These are phyloP conservation scores for Mesembrinibis cayennensis DNA, from an alignment of 2,113 vertebrate species.

Conservation along the genomic window DNA sequence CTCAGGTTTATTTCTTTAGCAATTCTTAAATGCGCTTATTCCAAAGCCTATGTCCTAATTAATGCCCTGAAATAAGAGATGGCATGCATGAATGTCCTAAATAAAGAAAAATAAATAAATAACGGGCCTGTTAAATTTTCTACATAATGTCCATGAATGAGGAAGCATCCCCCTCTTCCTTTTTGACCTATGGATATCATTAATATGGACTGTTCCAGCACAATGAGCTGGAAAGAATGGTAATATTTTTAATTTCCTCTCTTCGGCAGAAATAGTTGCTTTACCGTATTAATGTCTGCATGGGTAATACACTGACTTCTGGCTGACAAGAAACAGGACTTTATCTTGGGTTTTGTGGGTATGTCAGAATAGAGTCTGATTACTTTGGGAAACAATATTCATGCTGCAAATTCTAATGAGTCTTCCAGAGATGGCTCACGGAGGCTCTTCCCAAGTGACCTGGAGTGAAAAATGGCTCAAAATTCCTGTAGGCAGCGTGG, in stretches of 20 bases:
- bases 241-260: slow-evolving; percentile 69
- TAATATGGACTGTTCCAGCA: slow-evolving; percentile 57
- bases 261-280: slow-evolving; percentile 34
- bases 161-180: not conserved
- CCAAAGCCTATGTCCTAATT: slow-evolving; percentile 25
- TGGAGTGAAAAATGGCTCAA: not conserved
- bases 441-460: not conserved
- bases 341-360: slow-evolving; percentile 6
- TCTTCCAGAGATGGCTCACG: not conserved
- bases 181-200: slow-evolving; percentile 48
- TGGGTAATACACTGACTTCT: not conserved
- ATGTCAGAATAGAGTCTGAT: slow-evolving; percentile 3
- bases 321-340: not conserved
- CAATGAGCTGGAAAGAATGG: slow-evolving; percentile 65
- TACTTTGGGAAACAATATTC: not conserved
- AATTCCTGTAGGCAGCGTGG: not conserved
- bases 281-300: not conserved
- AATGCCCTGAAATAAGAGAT: slow-evolving; percentile 30
- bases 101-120: slow-evolving; percentile 44
- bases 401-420: not conserved
- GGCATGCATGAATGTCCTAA: not conserved
- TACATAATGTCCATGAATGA: not conserved
- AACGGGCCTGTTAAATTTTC: not conserved
- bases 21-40: not conserved
- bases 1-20: not conserved